Conservation (phyloP, 2,113 vertebrate species). For the Nerophis lumbriciformis region DNA sequence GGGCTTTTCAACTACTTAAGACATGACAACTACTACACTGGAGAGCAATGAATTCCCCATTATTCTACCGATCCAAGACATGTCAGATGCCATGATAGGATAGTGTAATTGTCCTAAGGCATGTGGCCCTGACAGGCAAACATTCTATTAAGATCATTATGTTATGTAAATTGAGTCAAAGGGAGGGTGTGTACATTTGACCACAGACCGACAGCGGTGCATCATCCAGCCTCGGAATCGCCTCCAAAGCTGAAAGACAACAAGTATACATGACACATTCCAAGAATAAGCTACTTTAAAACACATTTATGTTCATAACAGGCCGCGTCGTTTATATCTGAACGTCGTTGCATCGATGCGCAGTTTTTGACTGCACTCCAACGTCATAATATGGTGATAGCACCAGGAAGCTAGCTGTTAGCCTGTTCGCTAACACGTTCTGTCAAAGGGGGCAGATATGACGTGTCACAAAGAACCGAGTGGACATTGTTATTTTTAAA, state of each 20-base stretch:
- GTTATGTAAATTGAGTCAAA: slow-evolving; percentile 3
- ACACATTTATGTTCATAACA: not conserved
- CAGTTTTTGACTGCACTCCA: slow-evolving; percentile 71
- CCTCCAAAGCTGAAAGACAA: slow-evolving; percentile 46
- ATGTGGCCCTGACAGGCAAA: no score
- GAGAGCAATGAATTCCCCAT: not conserved
- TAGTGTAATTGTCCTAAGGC: no score
- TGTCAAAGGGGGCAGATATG: slow-evolving; percentile 2
- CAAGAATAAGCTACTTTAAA: not conserved
- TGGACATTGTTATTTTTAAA: not conserved
- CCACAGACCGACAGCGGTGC: slow-evolving; percentile 14
- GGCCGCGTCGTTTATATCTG: not conserved
- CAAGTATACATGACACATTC: slow-evolving; percentile 36
- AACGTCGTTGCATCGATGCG: slow-evolving; percentile 68
- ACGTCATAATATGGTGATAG: slow-evolving; percentile 66
- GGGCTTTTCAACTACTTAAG: not conserved
- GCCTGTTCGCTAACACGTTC: slow-evolving; percentile 29
- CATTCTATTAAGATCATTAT: no score
- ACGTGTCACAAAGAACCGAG: not conserved
- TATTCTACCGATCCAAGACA: not conserved
- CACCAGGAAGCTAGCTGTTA: slow-evolving; percentile 39
- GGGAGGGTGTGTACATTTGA: slow-evolving; percentile 18
- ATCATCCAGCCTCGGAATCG: slow-evolving; percentile 32
- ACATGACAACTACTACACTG: not conserved
- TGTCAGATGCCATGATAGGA: not conserved